phyloP scores from a whole-genome alignment of 2,888 invertebrate species.

The Noctuana brunneofusca region DNA sequence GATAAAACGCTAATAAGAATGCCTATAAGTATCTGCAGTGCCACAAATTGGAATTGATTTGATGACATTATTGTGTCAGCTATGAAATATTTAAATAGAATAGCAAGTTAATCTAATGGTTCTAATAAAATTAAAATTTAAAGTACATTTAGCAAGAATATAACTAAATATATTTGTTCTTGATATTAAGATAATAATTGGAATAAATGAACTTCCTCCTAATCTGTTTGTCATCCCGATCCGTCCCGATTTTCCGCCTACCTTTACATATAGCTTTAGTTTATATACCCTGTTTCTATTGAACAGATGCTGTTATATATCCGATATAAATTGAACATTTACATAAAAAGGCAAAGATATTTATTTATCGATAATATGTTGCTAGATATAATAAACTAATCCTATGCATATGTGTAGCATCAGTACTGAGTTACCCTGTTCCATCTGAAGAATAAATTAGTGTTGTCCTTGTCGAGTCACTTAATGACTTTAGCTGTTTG shows the following conservation, averaged over 20 bases:
- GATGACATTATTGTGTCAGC: neutral
- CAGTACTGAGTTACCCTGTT: constrained; percentile 51
- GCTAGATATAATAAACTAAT: constrained; percentile 59
- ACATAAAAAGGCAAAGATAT: constrained; percentile 58
- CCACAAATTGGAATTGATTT: neutral
- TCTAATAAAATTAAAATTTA: neutral
- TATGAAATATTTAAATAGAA: neutral
- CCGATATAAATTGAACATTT: constrained; percentile 49
- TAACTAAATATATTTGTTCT: neutral
- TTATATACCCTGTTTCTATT: constrained; percentile 67
- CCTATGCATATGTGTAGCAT: constrained; percentile 61
- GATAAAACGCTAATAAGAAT: constrained; percentile 12
- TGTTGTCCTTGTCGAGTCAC: constrained; percentile 46
- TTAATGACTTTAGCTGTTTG: constrained; percentile 61
- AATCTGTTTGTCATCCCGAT: constrained; percentile 44
- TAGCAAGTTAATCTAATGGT: neutral
- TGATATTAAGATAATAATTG: neutral
- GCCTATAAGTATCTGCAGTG: neutral
- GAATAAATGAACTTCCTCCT: constrained; percentile 13
- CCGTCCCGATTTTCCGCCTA: constrained; percentile 66
- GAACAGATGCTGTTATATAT: constrained; percentile 66
- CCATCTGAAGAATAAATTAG: constrained; percentile 52
- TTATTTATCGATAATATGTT: constrained; percentile 57
- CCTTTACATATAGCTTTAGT: constrained; percentile 80
- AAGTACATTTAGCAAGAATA: neutral